These are phyloP conservation scores for Spheniscus mendiculus DNA, from an alignment of 2,113 vertebrate species.

Conservation along the genomic window DNA sequence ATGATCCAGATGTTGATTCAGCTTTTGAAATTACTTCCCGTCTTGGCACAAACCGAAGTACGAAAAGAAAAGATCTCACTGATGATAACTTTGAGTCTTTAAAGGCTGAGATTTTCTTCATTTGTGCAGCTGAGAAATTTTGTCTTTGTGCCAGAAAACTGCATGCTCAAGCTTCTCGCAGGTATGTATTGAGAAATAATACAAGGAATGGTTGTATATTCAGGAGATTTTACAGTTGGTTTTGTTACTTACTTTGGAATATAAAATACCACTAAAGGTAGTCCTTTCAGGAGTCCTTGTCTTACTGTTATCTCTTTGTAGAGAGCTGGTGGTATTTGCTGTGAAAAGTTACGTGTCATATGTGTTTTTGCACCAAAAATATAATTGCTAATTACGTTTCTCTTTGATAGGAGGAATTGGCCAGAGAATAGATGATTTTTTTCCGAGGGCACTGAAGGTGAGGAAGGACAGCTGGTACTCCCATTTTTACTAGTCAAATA, in stretches of 20 bases:
- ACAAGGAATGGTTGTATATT: not conserved
- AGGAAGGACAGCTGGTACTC: not conserved
- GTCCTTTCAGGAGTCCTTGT: not conserved
- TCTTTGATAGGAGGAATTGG: not conserved
- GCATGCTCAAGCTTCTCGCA: not conserved
- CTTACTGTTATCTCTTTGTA: not conserved
- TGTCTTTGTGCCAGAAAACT: slow-evolving; percentile 8
- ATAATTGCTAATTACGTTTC: not conserved
- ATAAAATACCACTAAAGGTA: not conserved
- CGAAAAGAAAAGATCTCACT: not conserved
- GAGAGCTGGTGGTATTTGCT: not conserved
- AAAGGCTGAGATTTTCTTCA: not conserved
- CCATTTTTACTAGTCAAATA: not conserved
- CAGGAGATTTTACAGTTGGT: not conserved
- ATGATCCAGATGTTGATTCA: slow-evolving; percentile 34
- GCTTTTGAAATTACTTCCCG: slow-evolving; percentile 9
- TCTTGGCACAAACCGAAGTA: not conserved
- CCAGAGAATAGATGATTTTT: not conserved
- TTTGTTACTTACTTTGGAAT: not conserved
- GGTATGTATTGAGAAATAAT: not conserved
- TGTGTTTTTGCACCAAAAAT: not conserved
- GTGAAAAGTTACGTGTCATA: not conserved
- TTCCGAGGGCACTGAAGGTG: not conserved
- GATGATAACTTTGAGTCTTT: not conserved
- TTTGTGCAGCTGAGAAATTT: slow-evolving; percentile 8